phyloP scores from a whole-genome alignment of 2,888 invertebrate genomes.

The Drosophila demipolita region DNA sequence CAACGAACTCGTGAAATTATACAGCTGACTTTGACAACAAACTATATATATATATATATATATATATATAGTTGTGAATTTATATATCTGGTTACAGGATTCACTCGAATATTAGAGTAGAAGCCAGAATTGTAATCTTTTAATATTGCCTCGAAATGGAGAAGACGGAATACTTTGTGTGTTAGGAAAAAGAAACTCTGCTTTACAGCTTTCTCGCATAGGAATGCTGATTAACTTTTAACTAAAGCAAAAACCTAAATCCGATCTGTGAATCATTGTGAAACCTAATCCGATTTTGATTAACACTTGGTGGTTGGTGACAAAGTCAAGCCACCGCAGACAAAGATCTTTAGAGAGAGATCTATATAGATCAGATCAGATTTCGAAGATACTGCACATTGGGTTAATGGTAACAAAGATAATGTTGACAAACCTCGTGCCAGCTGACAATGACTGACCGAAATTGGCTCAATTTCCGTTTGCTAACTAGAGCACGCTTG shows the following conservation, averaged over 20 bases:
- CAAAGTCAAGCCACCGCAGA: slow-evolving; percentile 42
- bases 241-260: background rate
- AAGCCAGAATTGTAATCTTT: background rate
- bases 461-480: slow-evolving; percentile 66
- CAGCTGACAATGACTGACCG: slow-evolving; percentile 32
- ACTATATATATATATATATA: background rate
- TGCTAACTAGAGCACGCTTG: slow-evolving; percentile 60
- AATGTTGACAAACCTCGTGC: slow-evolving; percentile 57
- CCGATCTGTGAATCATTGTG: slow-evolving; percentile 12
- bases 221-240: slow-evolving; percentile 25
- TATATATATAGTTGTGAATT: background rate
- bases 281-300: slow-evolving; percentile 36
- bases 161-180: background rate
- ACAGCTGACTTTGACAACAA: background rate
- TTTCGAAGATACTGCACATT: slow-evolving; percentile 17
- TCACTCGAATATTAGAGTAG: background rate
- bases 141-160: background rate
- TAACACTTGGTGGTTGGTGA: slow-evolving; percentile 35
- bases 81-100: background rate
- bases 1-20: slow-evolving; percentile 12
- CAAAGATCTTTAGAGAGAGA: slow-evolving; percentile 10
- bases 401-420: slow-evolving; percentile 43
- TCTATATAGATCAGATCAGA: slow-evolving; percentile 36
- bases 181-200: background rate
- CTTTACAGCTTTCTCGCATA: background rate